Evolutionary conservation across 2,888 invertebrate species (phyloP), one percentile per base, ranked within the genome.

Genomic region (Orthonevra nobilis): DNA sequence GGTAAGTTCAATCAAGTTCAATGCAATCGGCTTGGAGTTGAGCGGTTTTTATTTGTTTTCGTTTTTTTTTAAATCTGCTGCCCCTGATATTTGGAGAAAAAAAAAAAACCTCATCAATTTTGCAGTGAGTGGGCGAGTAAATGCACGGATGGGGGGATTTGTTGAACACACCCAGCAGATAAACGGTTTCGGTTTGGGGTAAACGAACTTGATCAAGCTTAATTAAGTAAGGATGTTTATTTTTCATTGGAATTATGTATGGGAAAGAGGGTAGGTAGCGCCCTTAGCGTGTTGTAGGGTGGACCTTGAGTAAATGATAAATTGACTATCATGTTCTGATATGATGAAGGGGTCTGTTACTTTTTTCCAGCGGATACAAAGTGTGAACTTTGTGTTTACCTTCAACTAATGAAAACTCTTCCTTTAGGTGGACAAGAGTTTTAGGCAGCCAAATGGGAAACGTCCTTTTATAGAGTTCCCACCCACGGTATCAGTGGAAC

Each of bases 1-100:
- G 83, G 83, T 84, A 82, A 84, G 83, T 82, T 42, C 73, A 58
- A 70, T 81, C 14, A 54, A 73, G 63, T 68, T 74, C 68, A 56
- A 58, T 64, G 36, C 46, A 63, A 10, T 32, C 56, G 50, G 12
- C n/a, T 23, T 12, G n/a, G 61, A 36, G 5, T 23, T 17, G 7
- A 32, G 28, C n/a, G 7, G 7, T n/a, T n/a, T 17, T 40, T 19
- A 7, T 10, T 9, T 12, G 3, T 46, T 36, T 46, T 48, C 46
- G 60, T 66, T 38, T 17, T 63, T 70, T 73, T 30, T 20, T 38
- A 40, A 14, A 15, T 64, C 32, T 56, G 38, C 58, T 66, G 70
- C 12, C 70, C 70, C 12, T 75, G 75, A 69, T 69, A 69, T 63
- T 75, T n/a, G n/a, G 69, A 75, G 63, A 68, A 20, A 36, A 34